Conservation (phyloP, 2,888 invertebrate genomes). For the Steinernema scapterisci region DNA sequence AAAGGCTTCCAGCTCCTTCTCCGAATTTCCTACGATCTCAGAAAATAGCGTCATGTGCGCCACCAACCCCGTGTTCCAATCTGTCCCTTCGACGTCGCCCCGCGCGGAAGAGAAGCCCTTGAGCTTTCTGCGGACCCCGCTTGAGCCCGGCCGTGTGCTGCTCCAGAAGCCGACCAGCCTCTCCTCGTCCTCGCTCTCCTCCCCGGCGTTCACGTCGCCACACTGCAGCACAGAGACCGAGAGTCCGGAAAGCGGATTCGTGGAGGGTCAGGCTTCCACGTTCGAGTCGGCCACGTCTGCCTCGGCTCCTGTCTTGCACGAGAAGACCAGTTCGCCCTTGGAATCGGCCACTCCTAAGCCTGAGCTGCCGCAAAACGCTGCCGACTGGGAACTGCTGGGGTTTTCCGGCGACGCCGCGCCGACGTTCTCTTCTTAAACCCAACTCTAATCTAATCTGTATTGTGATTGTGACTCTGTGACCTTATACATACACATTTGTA, state of each 20-base stretch:
- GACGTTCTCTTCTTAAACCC: too few relatives aligned
- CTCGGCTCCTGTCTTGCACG: too few relatives aligned
- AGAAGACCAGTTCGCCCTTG: conserved; percentile 41
- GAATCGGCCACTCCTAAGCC: conserved; percentile 29
- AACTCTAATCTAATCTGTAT: too few relatives aligned
- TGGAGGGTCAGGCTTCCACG: too few relatives aligned
- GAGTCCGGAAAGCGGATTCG: conserved; percentile 25
- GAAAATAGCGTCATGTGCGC: conserved; percentile 11
- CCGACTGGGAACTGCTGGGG: conserved; percentile 55
- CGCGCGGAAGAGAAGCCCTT: conserved; percentile 33
- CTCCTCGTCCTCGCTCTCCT: neutral
- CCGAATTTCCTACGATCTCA: conserved; percentile 22
- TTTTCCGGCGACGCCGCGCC: conserved; percentile 35
- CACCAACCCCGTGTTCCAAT: conserved; percentile 36
- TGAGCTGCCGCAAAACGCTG: conserved; percentile 36
- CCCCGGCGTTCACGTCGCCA: neutral
- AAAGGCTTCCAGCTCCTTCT: neutral
- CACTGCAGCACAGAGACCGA: conserved; percentile 32
- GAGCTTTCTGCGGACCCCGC: neutral
- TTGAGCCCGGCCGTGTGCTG: neutral
- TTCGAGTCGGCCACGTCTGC: too few relatives aligned
- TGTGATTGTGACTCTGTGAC: too few relatives aligned
- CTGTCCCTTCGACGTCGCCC: neutral
- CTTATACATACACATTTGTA: neutral
- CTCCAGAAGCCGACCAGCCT: neutral